Conservation (phyloP, 2,797 vertebrate species). For the Chloroceryle amazona region DNA sequence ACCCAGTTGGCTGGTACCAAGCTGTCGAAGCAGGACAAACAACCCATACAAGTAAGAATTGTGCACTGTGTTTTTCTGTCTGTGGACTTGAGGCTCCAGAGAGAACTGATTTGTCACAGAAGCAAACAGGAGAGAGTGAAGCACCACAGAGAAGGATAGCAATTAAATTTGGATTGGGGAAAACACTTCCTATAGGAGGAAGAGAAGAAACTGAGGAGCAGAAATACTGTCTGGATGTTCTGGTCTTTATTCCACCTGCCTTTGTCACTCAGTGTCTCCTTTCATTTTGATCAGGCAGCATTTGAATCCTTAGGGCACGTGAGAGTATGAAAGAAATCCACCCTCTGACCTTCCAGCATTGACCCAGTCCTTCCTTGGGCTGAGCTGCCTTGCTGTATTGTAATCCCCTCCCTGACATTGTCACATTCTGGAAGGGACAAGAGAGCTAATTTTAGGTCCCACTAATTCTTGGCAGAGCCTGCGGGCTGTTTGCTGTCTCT, state of each 20-base stretch:
- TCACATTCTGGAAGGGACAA: constrained; percentile 64
- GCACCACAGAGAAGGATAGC: background rate
- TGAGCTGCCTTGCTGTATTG: constrained; percentile 18
- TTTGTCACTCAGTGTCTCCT: constrained; percentile 19
- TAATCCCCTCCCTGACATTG: constrained; percentile 61
- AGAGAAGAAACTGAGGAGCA: constrained; percentile 13
- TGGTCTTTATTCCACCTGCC: background rate
- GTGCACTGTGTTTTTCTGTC: background rate
- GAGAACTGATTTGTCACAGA: background rate
- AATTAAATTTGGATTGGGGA: background rate
- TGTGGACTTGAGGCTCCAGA: background rate
- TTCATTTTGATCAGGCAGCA: constrained; percentile 21
- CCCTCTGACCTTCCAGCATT: constrained; percentile 49
- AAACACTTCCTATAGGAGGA: background rate
- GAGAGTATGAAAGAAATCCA: constrained; percentile 32
- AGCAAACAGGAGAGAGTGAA: background rate
- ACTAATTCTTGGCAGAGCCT: constrained; percentile 65
- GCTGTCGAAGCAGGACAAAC: constrained; percentile 80
- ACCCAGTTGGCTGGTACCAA: constrained; percentile 26
- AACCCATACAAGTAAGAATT: constrained; percentile 67
- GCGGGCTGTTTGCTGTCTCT: constrained; percentile 62
- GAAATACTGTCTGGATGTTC: constrained; percentile 9
- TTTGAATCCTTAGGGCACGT: background rate
- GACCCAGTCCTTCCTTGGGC: constrained; percentile 53
- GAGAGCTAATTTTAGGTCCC: constrained; percentile 63